phyloP scores from a whole-genome alignment of 1,140 invertebrate genomes.

The Drosophila hydei region DNA sequence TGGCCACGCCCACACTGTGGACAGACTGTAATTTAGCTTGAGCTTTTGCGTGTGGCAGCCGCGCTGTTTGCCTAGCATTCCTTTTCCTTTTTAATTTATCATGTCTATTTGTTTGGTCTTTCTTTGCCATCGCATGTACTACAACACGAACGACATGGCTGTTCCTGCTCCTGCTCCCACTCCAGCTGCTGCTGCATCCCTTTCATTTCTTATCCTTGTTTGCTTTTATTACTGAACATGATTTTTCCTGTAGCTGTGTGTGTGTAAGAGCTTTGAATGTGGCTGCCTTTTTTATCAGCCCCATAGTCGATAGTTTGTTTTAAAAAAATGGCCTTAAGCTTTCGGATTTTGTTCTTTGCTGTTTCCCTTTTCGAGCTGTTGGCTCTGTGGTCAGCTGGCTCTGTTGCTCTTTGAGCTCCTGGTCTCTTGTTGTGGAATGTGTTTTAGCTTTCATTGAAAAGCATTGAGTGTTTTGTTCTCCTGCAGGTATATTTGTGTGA shows the following conservation, averaged over 20 bases:
- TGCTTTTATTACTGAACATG: conserved; percentile 55
- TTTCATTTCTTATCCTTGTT: conserved; percentile 78
- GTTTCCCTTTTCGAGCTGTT: conserved; percentile 33
- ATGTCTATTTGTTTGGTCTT: conserved; percentile 80
- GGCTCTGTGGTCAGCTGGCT: conserved; percentile 45
- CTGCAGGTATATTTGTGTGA: background rate
- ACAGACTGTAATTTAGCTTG: conserved; percentile 59
- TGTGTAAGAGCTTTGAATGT: conserved; percentile 37
- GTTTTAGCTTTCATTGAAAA: conserved; percentile 72
- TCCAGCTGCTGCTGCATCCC: background rate
- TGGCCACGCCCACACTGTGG: conserved; percentile 52
- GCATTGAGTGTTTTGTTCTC: conserved; percentile 38
- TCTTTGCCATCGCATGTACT: conserved; percentile 60
- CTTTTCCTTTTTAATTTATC: conserved; percentile 78
- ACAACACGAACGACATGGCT: conserved; percentile 32
- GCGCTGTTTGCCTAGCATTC: conserved; percentile 60
- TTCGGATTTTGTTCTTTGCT: conserved; percentile 32
- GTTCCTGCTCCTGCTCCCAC: background rate
- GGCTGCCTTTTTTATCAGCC: conserved; percentile 25
- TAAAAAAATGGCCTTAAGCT: conserved; percentile 46
- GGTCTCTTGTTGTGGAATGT: conserved; percentile 40
- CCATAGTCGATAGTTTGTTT: conserved; percentile 61
- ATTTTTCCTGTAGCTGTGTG: conserved; percentile 38
- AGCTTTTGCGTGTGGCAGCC: conserved; percentile 54
- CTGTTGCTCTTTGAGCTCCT: conserved; percentile 15